Base-by-base conservation (phyloP, 2,888 invertebrate genomes). In the Mellilla xanthometata region DNA sequence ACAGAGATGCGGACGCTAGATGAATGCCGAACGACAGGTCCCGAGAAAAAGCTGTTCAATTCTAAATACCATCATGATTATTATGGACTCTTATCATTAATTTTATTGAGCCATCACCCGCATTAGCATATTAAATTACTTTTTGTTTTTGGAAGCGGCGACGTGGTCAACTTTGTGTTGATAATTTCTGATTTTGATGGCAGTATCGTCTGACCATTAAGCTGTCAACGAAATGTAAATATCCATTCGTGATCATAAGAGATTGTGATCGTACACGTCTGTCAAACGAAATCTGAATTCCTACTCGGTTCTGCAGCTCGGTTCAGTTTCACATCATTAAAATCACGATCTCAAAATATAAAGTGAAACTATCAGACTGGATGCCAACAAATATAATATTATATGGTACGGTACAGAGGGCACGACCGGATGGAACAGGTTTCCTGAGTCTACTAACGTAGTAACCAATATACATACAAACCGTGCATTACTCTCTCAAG, bases 381-480 rank as follows among this genome's bases (percentile, higher is more conserved):
- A 65, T 66, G 68, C 68, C 68, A 60, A 71, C 55, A 52, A 52
- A 77, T 76, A 72, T 76, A 39, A 31, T 39, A 71, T 69, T 70
- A 69, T 68, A 73, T 65, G 67, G 67, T 76, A 76, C 74, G 70
- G 79, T 75, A 81, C 85, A 82, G 83, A 85, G 85, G 82, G 84
- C 87, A 84, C 70, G 79, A 75, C 70, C 76, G 72, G 65, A 51
- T 56, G 55, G 70, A 82, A 88, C 88, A 77, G 86, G 88, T 88
- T 88, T 79, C 60, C 65, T 69, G 76, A 55, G 73, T 76, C 85
- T 85, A 83, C 81, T 82, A 83, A 68, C 81, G 82, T 79, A 86
- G 81, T 85, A 81, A 86, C 86, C 83, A 86, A 85, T 83, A 86
- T 85, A 83, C 81, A 81, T 81, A 78, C 75, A 68, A 70, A 75